These are phyloP conservation scores for Caenorhabditis japonica DNA, from an alignment of 2,888 invertebrate species.

Conservation along the genomic window DNA sequence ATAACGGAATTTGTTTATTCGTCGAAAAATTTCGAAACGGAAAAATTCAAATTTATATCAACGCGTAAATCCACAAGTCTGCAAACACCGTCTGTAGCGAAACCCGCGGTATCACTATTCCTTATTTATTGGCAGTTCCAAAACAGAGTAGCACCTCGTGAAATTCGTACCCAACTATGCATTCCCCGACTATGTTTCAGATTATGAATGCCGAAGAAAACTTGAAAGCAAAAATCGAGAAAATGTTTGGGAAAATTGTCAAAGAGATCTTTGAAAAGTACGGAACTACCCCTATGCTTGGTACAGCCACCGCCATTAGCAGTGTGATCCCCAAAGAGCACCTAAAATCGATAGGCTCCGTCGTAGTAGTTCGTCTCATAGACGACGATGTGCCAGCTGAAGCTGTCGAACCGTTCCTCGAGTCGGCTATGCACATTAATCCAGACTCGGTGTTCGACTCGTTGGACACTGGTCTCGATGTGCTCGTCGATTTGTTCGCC, in stretches of 20 bases:
- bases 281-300: slow-evolving; percentile 38
- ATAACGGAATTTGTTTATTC: no score
- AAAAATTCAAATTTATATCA: no score
- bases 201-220: not conserved
- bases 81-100: no score
- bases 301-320: slow-evolving; percentile 44
- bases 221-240: slow-evolving; percentile 29
- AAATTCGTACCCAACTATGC: no score
- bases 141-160: no score
- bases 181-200: no score
- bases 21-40: no score
- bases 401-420: slow-evolving; percentile 44
- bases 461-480: slow-evolving; percentile 11
- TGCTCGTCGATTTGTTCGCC: slow-evolving; percentile 18
- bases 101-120: no score
- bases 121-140: no score
- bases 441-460: slow-evolving; percentile 42
- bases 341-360: slow-evolving; percentile 25
- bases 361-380: slow-evolving; percentile 25
- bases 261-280: slow-evolving; percentile 40
- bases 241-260: slow-evolving; percentile 36
- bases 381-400: slow-evolving; percentile 40
- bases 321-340: slow-evolving; percentile 35
- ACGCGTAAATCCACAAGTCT: no score
- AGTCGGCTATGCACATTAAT: slow-evolving; percentile 41